Evolutionary conservation across 1,140 invertebrate genomes (phyloP).

Genomic region (Drosophila auraria): DNA sequence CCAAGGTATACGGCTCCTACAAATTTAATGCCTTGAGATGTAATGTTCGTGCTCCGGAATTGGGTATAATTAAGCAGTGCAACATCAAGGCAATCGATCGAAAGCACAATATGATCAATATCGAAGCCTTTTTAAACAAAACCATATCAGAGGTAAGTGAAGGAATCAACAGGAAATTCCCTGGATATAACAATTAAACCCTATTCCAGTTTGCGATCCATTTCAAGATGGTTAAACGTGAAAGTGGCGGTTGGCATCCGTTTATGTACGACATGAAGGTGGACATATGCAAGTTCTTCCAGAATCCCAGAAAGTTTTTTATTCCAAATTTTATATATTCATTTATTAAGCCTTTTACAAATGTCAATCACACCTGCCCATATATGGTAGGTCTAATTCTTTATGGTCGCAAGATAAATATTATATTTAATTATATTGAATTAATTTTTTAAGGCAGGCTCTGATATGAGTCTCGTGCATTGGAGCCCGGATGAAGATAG

Average conservation of each 20-base stretch:
- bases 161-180: background rate
- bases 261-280: conserved; percentile 35
- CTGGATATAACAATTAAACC: background rate
- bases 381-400: conserved; percentile 7
- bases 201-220: background rate
- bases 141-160: conserved; percentile 27
- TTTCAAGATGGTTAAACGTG: conserved; percentile 25
- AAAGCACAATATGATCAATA: conserved; percentile 25
- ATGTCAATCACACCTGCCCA: conserved; percentile 45
- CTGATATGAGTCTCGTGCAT: background rate
- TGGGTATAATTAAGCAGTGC: conserved; percentile 5
- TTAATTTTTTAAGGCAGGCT: background rate
- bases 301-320: conserved; percentile 6
- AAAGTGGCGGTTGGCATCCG: conserved; percentile 52
- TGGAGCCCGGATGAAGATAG: conserved; percentile 16
- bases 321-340: conserved; percentile 35
- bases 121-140: conserved; percentile 9
- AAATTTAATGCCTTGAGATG: conserved; percentile 34
- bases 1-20: conserved; percentile 7
- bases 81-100: conserved; percentile 46
- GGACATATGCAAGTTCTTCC: conserved; percentile 46
- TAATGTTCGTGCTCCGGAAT: background rate
- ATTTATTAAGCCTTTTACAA: conserved; percentile 15
- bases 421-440: background rate
- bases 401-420: too few species aligned